Evolutionary conservation across 37 sponge, comb jelly and placozoan genomes (phyloP).

Genomic region (Hexactinellida sp.): DNA sequence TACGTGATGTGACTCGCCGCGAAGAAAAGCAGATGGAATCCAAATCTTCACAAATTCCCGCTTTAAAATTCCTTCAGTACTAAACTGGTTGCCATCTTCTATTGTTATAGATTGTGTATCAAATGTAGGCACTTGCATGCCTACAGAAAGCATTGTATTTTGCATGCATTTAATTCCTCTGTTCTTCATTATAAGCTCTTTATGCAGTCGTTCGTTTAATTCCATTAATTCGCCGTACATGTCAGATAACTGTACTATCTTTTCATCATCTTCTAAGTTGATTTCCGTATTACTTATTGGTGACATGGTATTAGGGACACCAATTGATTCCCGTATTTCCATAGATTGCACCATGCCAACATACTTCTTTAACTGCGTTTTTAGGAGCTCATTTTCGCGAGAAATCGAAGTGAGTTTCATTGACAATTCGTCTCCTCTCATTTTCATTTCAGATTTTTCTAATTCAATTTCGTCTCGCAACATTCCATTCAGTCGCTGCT

Average conservation of each 20-base stretch:
- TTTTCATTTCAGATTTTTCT: constrained; percentile 7
- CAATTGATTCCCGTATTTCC: not conserved
- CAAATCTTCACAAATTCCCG: constrained; percentile 49
- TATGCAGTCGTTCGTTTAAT: constrained; percentile 66
- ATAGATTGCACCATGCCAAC: constrained; percentile 66
- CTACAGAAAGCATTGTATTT: constrained; percentile 11
- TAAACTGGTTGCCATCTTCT: not conserved
- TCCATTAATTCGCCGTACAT: constrained; percentile 98
- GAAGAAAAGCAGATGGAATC: constrained; percentile 80
- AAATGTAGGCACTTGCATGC: not conserved
- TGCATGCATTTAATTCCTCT: constrained; percentile 24
- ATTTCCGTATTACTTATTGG: not conserved
- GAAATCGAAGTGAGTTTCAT: not conserved
- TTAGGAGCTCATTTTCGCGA: constrained; percentile 76
- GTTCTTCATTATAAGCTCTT: constrained; percentile 34
- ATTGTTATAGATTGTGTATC: not conserved
- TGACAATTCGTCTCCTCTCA: not conserved
- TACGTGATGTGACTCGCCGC: constrained; percentile 60
- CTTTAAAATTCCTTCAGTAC: not conserved
- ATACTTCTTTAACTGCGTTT: constrained; percentile 85
- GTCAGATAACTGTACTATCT: constrained; percentile 67
- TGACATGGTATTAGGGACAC: not conserved
- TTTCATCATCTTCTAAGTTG: not conserved
- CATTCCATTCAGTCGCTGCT: not conserved
- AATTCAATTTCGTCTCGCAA: constrained; percentile 1